Evolutionary conservation across 2,113 vertebrate genomes (phyloP).

Genomic region (Phrynosoma platyrhinos): DNA sequence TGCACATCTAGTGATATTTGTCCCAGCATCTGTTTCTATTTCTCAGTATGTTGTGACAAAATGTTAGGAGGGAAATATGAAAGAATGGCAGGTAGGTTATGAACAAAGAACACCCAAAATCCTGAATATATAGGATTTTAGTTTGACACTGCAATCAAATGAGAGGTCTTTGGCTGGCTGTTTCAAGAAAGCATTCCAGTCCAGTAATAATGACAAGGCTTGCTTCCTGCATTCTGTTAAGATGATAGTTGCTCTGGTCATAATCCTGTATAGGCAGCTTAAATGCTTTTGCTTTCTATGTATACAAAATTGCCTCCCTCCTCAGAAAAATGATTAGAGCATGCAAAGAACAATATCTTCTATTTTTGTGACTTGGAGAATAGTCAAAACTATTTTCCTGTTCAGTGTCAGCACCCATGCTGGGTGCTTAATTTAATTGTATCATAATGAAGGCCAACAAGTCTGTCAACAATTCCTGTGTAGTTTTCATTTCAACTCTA

Average conservation of each 20-base stretch:
- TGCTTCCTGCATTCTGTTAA: background rate
- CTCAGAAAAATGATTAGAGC: too few relatives aligned
- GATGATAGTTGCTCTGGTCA: background rate
- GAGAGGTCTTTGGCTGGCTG: background rate
- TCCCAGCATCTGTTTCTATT: too few relatives aligned
- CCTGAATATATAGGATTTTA: background rate
- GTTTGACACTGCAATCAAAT: background rate
- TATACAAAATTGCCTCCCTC: background rate
- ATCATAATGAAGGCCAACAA: background rate
- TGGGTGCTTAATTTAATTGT: slow-evolving; percentile 12
- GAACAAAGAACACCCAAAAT: background rate
- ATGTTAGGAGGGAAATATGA: background rate
- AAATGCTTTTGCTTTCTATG: background rate
- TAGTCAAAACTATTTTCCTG: background rate
- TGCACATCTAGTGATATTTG: too few relatives aligned
- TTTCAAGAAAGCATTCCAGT: too few relatives aligned
- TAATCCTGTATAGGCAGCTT: background rate
- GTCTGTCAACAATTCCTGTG: slow-evolving; percentile 18
- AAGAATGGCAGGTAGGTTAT: background rate
- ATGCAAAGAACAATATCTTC: background rate
- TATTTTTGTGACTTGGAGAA: too few relatives aligned
- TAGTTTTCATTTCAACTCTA: background rate
- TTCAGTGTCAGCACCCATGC: background rate
- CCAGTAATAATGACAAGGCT: background rate
- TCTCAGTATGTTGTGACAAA: background rate